These are phyloP conservation scores for Istiophorus platypterus DNA, from an alignment of 2,113 vertebrate species.

Conservation along the genomic window DNA sequence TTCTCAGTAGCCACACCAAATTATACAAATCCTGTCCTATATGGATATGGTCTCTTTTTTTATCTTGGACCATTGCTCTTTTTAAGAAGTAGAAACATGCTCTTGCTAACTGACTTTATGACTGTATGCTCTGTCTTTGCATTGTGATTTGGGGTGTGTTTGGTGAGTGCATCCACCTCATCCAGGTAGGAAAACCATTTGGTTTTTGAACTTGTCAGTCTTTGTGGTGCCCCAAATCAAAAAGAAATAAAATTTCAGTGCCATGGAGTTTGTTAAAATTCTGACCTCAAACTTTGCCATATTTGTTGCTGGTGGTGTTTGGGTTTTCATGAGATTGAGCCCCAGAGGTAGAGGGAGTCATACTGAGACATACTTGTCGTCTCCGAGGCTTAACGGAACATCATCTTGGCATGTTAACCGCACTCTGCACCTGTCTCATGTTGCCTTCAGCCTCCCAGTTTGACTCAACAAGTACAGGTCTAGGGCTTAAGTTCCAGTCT, in stretches of 20 bases:
- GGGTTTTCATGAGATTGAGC: not conserved
- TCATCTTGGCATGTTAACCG: conserved; percentile 54
- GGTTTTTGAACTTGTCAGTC: no score
- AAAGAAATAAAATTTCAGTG: not conserved
- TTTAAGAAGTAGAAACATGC: no score
- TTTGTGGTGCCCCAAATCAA: not conserved
- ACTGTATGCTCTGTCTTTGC: no score
- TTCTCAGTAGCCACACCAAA: no score
- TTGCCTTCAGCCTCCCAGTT: conserved; percentile 39
- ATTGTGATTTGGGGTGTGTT: no score
- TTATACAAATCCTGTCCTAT: no score
- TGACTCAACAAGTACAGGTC: conserved; percentile 40
- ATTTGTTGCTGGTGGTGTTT: not conserved
- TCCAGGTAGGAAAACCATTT: no score
- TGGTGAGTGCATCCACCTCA: no score
- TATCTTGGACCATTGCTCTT: no score
- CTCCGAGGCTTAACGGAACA: conserved; percentile 57
- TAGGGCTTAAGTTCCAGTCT: not conserved
- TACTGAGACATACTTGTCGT: conserved; percentile 54
- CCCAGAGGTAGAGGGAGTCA: conserved; percentile 8
- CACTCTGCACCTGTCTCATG: conserved; percentile 19
- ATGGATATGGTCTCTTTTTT: no score
- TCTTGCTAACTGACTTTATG: no score
- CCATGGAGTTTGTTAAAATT: not conserved
- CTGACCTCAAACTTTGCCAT: not conserved